These are phyloP conservation scores for Amazona guildingii DNA, from an alignment of 2,113 vertebrate species.

Conservation along the genomic window DNA sequence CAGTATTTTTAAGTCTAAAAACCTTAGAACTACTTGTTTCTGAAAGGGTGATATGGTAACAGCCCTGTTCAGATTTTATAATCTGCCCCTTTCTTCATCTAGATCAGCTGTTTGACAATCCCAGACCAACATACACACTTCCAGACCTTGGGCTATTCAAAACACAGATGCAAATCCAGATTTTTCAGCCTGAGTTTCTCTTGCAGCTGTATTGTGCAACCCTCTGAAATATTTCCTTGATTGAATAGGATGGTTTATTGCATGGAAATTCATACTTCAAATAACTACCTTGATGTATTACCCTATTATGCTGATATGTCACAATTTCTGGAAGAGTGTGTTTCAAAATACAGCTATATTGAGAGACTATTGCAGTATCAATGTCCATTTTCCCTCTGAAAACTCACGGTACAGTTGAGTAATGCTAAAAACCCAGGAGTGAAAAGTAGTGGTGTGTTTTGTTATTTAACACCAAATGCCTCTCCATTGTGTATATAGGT, in stretches of 20 bases:
- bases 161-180: neutral
- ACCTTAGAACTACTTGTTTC: neutral
- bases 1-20: neutral
- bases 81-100: neutral
- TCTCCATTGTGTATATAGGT: neutral
- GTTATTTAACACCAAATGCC: neutral
- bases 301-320: neutral
- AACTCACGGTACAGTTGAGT: neutral
- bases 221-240: neutral
- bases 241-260: neutral
- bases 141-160: neutral
- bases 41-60: neutral
- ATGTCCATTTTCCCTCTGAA: neutral
- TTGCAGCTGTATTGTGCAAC: neutral
- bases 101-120: neutral
- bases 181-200: neutral
- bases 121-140: fast-evolving
- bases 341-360: neutral
- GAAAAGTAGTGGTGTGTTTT: neutral
- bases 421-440: neutral
- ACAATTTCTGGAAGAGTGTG: neutral
- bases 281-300: neutral
- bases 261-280: neutral
- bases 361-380: neutral
- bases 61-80: neutral